Evolutionary conservation across 2,113 vertebrate genomes (phyloP), one percentile per base, ranked within the genome.

Genomic region (Rousettus leschenaultii): DNA sequence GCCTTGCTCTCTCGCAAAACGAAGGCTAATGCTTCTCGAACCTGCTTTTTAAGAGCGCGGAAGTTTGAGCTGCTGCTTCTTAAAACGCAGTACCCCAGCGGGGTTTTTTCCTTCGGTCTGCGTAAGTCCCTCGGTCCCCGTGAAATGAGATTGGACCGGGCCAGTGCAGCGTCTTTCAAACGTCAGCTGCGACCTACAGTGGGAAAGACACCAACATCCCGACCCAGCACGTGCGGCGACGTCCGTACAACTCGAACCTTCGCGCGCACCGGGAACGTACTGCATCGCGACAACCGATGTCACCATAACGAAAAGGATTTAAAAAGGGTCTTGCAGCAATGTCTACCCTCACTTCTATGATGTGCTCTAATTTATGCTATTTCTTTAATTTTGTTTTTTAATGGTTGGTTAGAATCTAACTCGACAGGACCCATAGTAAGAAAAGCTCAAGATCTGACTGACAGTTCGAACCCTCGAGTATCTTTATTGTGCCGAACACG

Each of bases 371-470:
- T 48, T 57, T 74, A 51, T 1, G 19, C 18, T 61, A 35, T 63
- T 92, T 74, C 48, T n/a, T 35, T 30, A 10, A 63, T 45, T 73
- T 82, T 40, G 53, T 84, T 88, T 95, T 95, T 91, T 83, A 86
- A 91, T n/a, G 70, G 26, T 33, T 92, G n/a, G 26, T 75, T 95
- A 71, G 71, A 94, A 93, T 35, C 18, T 68, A 74, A 78, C n/a
- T 48, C 93, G 24, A 80, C 43, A 94, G 4, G 16, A 59, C 33
- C 43, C 78, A 87, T 26, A 57, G 18, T 74, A 30, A 88, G 57
- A 91, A 95, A 89, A 93, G 70, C 78, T 88, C 86, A 93, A 90
- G 61, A 86, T 80, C 35, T 89, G 82, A 88, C 61, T 63, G 93
- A 30, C 86, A 92, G 22, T 70, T 53, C 48, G 15, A 51, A 51